Evolutionary conservation across 2,888 invertebrate genomes (phyloP).

Genomic region (Elmis aenea): DNA sequence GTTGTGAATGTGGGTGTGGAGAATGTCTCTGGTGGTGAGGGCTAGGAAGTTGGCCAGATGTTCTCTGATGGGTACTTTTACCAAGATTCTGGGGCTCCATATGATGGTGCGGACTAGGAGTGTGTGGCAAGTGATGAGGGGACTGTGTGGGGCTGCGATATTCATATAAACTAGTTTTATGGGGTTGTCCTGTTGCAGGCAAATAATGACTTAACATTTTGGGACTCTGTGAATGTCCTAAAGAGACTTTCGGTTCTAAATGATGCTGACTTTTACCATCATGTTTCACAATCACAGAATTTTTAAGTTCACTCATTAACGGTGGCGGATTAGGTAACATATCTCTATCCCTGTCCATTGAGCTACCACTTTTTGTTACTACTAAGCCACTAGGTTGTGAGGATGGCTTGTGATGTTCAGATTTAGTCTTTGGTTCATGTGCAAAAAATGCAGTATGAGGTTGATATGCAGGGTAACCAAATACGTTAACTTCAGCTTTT

Average conservation of each 20-base stretch:
- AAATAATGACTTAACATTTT: conserved; percentile 56
- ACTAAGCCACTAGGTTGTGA: conserved; percentile 35
- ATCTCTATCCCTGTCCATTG: conserved; percentile 36
- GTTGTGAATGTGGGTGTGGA: conserved; percentile 46
- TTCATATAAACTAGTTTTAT: conserved; percentile 38
- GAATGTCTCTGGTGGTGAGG: conserved; percentile 49
- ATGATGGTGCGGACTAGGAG: conserved; percentile 40
- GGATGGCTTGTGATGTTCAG: conserved; percentile 45
- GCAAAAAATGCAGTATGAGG: conserved; percentile 43
- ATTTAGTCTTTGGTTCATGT: conserved; percentile 60
- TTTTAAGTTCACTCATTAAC: conserved; percentile 64
- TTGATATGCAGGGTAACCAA: conserved; percentile 60
- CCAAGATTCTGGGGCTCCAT: conserved; percentile 40
- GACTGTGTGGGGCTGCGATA: conserved; percentile 48
- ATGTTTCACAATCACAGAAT: conserved; percentile 75
- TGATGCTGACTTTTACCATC: conserved; percentile 60
- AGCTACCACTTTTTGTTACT: conserved; percentile 42
- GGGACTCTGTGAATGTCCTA: conserved; percentile 55
- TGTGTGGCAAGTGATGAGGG: conserved; percentile 44
- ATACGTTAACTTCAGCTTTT: conserved; percentile 66
- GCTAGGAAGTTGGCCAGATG: conserved; percentile 44
- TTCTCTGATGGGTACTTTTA: conserved; percentile 34
- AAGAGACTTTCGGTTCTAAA: conserved; percentile 49
- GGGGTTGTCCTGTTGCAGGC: conserved; percentile 48
- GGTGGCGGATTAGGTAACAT: conserved; percentile 62